These are phyloP conservation scores for Chrysotoxum bicinctum DNA, from an alignment of 2,888 invertebrate genomes.

Conservation along the genomic window DNA sequence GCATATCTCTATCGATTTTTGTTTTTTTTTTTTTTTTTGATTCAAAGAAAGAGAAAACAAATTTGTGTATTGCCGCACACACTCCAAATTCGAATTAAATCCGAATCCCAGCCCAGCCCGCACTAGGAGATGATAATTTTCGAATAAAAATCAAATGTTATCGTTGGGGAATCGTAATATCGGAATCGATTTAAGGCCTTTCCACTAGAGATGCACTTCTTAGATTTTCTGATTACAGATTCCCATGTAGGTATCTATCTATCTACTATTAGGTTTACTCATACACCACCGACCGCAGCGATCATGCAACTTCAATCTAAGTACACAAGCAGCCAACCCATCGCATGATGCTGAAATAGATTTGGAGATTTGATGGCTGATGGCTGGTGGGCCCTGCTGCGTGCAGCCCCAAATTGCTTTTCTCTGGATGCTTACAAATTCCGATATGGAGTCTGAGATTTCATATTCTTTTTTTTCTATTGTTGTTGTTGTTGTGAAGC, in stretches of 20 bases:
- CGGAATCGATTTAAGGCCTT: constrained; percentile 66
- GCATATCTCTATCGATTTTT: background rate
- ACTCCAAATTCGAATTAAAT: background rate
- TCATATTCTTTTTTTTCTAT: constrained; percentile 27
- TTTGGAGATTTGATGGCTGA: constrained; percentile 64
- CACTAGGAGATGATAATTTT: constrained; percentile 64
- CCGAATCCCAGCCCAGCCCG: constrained; percentile 41
- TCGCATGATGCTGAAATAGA: constrained; percentile 47
- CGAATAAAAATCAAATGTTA: constrained; percentile 70
- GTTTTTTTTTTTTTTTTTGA: background rate
- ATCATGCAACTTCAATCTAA: constrained; percentile 44
- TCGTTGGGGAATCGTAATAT: constrained; percentile 53
- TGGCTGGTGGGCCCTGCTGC: constrained; percentile 25
- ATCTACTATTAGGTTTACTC: background rate
- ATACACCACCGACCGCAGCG: background rate
- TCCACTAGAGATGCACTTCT: constrained; percentile 54
- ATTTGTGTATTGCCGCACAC: constrained; percentile 35
- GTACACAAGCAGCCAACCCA: background rate
- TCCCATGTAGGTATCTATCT: constrained; percentile 2
- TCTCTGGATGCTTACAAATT: constrained; percentile 55
- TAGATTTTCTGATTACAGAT: constrained; percentile 41
- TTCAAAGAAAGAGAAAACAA: constrained; percentile 29
- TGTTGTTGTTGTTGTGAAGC: background rate
- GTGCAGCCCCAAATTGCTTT: constrained; percentile 41
- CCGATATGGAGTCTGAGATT: constrained; percentile 37